Evolutionary conservation across 2,797 vertebrate species (phyloP).

Genomic region (Manis javanica): DNA sequence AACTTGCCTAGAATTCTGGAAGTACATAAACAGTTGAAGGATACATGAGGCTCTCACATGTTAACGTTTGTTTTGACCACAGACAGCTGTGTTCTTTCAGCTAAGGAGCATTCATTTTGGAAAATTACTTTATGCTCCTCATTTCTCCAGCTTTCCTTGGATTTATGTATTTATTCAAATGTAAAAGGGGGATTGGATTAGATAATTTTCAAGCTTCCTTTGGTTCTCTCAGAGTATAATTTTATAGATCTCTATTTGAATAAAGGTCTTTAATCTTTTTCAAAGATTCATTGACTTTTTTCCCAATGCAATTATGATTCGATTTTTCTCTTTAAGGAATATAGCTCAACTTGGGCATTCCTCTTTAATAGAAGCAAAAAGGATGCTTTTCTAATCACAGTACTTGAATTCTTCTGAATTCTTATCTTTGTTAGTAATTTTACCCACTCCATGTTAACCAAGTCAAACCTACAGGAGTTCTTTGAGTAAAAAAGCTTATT

Average conservation of each 20-base stretch:
- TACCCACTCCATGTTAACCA: not conserved
- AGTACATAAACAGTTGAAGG: not conserved
- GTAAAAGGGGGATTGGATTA: not conserved
- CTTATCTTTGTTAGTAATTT: not conserved
- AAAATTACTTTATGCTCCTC: not conserved
- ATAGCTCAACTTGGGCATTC: not conserved
- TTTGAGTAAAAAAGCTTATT: not conserved
- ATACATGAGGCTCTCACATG: not conserved
- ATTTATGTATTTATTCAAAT: not conserved
- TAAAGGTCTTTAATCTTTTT: not conserved
- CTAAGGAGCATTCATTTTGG: not conserved
- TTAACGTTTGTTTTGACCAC: not conserved
- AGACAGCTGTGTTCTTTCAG: not conserved
- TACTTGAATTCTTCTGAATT: not conserved
- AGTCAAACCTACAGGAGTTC: not conserved
- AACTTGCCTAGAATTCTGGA: not conserved
- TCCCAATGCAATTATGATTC: not conserved
- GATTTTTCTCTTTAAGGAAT: not conserved
- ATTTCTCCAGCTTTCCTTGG: not conserved
- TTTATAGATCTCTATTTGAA: conserved; percentile 38
- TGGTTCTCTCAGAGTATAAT: not conserved
- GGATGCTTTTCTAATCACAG: not conserved
- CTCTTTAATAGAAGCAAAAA: not conserved
- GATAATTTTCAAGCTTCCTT: not conserved
- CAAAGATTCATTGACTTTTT: not conserved